phyloP scores from a whole-genome alignment of 2,888 invertebrate species.

The Philereme transversata region DNA sequence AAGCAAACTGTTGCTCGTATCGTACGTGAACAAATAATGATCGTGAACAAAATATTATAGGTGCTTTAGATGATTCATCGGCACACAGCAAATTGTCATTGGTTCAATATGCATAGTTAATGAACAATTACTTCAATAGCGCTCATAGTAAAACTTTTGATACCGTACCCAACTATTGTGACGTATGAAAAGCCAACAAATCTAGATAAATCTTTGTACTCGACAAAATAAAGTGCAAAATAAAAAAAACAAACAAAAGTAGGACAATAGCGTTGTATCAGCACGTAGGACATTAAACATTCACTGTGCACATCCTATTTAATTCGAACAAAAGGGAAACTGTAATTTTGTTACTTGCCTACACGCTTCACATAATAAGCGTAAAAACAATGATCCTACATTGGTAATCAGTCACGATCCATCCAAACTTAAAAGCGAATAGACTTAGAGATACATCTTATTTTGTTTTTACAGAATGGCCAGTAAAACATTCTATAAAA shows the following conservation, averaged over 20 bases:
- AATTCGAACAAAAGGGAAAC: conserved; percentile 37
- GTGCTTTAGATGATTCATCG: not conserved
- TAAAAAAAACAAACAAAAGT: conserved; percentile 31
- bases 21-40: not conserved
- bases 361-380: conserved; percentile 27
- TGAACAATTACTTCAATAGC: not conserved
- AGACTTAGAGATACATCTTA: conserved; percentile 4
- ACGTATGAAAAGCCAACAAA: conserved; percentile 15
- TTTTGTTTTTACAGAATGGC: conserved; percentile 62
- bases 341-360: conserved; percentile 29
- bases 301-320: conserved; percentile 37
- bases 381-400: conserved; percentile 32
- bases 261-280: conserved; percentile 29
- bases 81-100: not conserved
- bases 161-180: conserved; percentile 2
- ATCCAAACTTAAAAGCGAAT: not conserved
- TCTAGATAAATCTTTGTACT: conserved; percentile 13
- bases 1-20: too few species aligned
- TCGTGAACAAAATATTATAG: not conserved
- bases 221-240: conserved; percentile 14
- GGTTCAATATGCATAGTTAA: not conserved
- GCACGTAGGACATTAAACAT: conserved; percentile 36
- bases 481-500: conserved; percentile 63
- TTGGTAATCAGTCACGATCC: conserved; percentile 37
- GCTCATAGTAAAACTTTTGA: conserved; percentile 5